Evolutionary conservation across 1,140 invertebrate genomes (phyloP).

Genomic region (Zaprionus tsacasi): DNA sequence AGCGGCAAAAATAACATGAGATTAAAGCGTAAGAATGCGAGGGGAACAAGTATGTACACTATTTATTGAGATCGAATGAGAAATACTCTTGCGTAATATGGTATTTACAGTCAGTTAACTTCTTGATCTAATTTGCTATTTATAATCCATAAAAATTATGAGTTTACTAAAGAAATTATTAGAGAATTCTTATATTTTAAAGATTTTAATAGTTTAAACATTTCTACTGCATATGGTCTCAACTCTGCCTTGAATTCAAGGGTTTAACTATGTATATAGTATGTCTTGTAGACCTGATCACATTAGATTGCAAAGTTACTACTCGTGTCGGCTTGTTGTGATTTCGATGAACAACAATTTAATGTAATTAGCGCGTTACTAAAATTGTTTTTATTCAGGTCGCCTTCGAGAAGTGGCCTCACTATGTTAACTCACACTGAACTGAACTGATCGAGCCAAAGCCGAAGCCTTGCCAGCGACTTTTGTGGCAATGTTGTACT

Average conservation of each 20-base stretch:
- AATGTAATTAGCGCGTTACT: slow-evolving; percentile 74
- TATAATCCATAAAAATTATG: too few species aligned
- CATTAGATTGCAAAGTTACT: slow-evolving; percentile 12
- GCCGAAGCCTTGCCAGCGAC: slow-evolving; percentile 34
- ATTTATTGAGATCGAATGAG: not conserved
- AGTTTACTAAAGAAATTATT: too few species aligned
- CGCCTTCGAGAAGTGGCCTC: slow-evolving; percentile 38
- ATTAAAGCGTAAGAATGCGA: not conserved
- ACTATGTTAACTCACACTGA: not conserved
- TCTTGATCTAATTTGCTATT: too few species aligned
- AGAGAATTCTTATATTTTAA: too few species aligned
- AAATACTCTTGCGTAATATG: not conserved
- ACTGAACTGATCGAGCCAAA: too few species aligned
- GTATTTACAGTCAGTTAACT: too few species aligned
- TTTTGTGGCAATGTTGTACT: slow-evolving; percentile 41
- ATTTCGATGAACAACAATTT: slow-evolving; percentile 66
- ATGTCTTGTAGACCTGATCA: not conserved
- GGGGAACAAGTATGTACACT: too few species aligned
- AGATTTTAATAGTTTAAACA: too few species aligned
- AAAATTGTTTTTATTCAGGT: slow-evolving; percentile 77
- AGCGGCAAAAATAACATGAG: slow-evolving; percentile 14
- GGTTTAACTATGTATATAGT: not conserved
- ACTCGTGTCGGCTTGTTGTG: slow-evolving; percentile 19
- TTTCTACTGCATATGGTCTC: too few species aligned
- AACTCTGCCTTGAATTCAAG: not conserved